Conservation (phyloP, 2,113 vertebrate species). For the Nothoprocta perdicaria region DNA sequence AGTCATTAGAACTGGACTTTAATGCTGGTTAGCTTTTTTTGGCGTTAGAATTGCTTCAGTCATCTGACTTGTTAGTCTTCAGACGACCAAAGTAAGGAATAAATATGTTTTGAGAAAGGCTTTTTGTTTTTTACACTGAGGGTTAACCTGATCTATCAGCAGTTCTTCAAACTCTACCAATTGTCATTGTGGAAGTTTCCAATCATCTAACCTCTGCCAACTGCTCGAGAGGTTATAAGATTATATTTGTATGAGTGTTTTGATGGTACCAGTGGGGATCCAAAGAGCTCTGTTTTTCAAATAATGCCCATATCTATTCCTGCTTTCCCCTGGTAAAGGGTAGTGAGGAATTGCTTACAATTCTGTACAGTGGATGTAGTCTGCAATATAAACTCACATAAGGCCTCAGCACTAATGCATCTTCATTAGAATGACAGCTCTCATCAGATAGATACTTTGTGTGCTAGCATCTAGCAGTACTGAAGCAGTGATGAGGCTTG, state of each 20-base stretch:
- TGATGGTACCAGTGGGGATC: conserved; percentile 11
- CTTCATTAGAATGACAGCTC: conserved; percentile 52
- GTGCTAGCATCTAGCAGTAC: conserved; percentile 1
- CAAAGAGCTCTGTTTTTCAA: conserved; percentile 41
- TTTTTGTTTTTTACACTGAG: not conserved
- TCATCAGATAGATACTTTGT: conserved; percentile 36
- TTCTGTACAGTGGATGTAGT: conserved; percentile 16
- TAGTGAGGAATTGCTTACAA: conserved; percentile 21
- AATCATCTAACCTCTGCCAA: not conserved
- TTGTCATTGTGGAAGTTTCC: conserved; percentile 8
- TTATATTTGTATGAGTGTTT: conserved; percentile 20
- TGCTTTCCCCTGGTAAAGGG: conserved; percentile 20
- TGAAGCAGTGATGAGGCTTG: conserved; percentile 39
- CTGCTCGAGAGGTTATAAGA: conserved; percentile 3
- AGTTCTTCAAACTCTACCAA: not conserved
- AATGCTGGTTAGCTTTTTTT: too few relatives aligned
- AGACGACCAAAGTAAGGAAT: too few relatives aligned
- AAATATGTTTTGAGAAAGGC: too few relatives aligned
- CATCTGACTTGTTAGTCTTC: too few relatives aligned
- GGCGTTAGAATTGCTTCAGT: too few relatives aligned
- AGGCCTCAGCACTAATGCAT: not conserved
- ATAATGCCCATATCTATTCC: conserved; percentile 21
- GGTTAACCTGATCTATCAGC: not conserved
- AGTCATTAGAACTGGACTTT: too few relatives aligned
- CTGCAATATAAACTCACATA: not conserved